These are phyloP conservation scores for Channa maculata DNA, from an alignment of 2,113 vertebrate species.

Conservation along the genomic window DNA sequence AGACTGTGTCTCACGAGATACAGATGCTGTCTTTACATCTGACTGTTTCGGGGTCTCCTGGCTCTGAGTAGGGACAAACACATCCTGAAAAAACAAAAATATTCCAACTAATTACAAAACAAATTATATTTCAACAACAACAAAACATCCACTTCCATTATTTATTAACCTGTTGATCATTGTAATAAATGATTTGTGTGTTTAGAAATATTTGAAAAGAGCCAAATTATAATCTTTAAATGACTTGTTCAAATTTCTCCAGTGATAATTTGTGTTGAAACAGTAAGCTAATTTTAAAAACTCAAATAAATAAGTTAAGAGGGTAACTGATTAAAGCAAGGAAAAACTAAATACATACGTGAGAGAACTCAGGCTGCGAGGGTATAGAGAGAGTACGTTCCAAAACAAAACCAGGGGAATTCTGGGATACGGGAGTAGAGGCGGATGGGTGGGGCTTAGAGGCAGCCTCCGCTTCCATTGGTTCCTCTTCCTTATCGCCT, in stretches of 20 bases:
- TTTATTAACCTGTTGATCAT: neutral
- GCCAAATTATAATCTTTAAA: too few relatives aligned
- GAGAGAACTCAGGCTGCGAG: slow-evolving; percentile 94
- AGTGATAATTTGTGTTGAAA: too few relatives aligned
- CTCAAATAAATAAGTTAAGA: neutral
- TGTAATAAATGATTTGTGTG: too few relatives aligned
- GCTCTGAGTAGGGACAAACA: slow-evolving; percentile 91
- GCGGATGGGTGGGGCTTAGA: slow-evolving; percentile 76
- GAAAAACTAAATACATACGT: slow-evolving; percentile 81
- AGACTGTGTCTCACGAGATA: slow-evolving; percentile 49
- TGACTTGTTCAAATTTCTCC: too few relatives aligned
- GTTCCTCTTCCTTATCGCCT: slow-evolving; percentile 67
- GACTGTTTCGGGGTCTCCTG: slow-evolving; percentile 67
- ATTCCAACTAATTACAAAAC: too few relatives aligned
- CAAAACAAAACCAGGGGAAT: slow-evolving; percentile 80
- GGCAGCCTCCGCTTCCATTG: slow-evolving; percentile 67
- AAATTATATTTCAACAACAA: too few relatives aligned
- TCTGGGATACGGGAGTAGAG: slow-evolving; percentile 89
- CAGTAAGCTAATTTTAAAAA: too few relatives aligned
- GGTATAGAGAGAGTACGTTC: slow-evolving; percentile 85
- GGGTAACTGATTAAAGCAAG: neutral
- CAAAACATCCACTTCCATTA: neutral
- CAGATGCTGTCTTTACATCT: slow-evolving; percentile 3
- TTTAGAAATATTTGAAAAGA: too few relatives aligned
- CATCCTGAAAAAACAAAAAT: slow-evolving; percentile 83